Evolutionary conservation across 2,888 invertebrate species (phyloP), one percentile per base, ranked within the genome.

Genomic region (Pseudococcus viburni): DNA sequence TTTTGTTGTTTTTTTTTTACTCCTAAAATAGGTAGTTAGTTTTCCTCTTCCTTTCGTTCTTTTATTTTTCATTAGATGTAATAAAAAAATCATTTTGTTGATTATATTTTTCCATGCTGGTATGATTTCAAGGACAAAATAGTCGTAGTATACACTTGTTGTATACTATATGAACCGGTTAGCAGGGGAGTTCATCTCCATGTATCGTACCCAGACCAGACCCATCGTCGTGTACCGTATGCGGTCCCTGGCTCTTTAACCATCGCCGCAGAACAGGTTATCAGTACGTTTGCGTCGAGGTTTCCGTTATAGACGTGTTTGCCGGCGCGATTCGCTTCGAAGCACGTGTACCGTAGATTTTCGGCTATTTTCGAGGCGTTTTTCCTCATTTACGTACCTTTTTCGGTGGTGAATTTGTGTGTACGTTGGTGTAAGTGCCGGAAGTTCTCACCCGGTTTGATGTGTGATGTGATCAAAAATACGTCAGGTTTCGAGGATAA

Each of bases 91-190:
- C 42, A 83, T 83, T 83, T 46, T 42, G 46, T 83, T 83, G 33
- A 64, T 64, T 64, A 64, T 64, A 59, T 64, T 64, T 46, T 83
- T 83, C 19, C 19, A 83, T 46, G 80, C 80, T 46, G 80, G 42
- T 83, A 83, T 77, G 39, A 42, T 77, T 83, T 83, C 80, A 83
- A 83, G 80, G 80, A 46, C 80, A 83, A 83, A 80, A 22, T 64
- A 64, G 22, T 64, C 19, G 64, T 46, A 83, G 46, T 83, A 33
- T 33, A 46, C 80, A 83, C 80, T 83, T 83, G 77, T 77, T 77
- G 33, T 83, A 22, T 46, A 77, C 39, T 77, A 77, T 19, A 5
- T 42, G 46, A 83, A 83, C 80, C 80, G 80, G 80, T 83, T 83
- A 83, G 8, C 42, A 46, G 46, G 46, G 46, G 39, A 42, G 77